Conservation (phyloP, 2,888 invertebrate species). For the Ennomos quercinarius region DNA sequence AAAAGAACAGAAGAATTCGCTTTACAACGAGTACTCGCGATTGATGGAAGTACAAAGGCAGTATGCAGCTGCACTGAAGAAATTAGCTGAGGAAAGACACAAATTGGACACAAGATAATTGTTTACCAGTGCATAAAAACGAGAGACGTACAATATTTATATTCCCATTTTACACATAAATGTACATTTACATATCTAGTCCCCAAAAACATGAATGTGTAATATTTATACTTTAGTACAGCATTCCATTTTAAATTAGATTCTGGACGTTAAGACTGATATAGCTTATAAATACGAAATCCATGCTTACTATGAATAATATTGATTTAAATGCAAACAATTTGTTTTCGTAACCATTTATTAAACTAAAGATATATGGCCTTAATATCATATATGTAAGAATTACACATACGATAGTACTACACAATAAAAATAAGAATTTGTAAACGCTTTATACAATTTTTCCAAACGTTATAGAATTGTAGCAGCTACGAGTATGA, state of each 20-base stretch:
- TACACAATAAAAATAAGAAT: no score
- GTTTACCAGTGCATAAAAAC: neutral
- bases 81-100: constrained; percentile 69
- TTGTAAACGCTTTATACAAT: no score
- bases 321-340: constrained; percentile 28
- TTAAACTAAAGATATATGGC: constrained; percentile 27
- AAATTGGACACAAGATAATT: constrained; percentile 49
- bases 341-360: constrained; percentile 34
- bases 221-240: constrained; percentile 42
- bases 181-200: constrained; percentile 31
- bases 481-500: neutral
- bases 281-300: constrained; percentile 54
- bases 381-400: constrained; percentile 14
- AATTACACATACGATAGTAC: no score
- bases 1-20: constrained; percentile 65
- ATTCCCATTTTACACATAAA: constrained; percentile 29
- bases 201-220: constrained; percentile 26
- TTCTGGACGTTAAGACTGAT: constrained; percentile 64
- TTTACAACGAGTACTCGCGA: constrained; percentile 71
- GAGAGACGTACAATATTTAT: constrained; percentile 35
- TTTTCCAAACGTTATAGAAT: neutral
- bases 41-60: constrained; percentile 78
- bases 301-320: constrained; percentile 40
- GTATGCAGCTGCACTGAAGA: constrained; percentile 76
- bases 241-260: constrained; percentile 39